Percentiles rank a stretch among this genome's conserved stretches.
These are phyloP conservation scores for Eclectus roratus DNA, from an alignment of 2,113 vertebrate species.

Conservation along the genomic window DNA sequence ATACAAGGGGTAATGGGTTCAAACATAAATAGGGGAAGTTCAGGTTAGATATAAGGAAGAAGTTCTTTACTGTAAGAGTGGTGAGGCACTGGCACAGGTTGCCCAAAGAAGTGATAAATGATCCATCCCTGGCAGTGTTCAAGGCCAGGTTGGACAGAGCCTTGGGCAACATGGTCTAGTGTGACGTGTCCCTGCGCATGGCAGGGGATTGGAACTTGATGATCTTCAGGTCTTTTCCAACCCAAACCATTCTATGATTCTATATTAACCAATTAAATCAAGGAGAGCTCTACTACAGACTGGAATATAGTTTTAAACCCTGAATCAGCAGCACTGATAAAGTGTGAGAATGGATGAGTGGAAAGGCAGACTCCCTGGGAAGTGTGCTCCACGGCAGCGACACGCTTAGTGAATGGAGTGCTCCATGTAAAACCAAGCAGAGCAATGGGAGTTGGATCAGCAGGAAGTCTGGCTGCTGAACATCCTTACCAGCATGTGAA, in stretches of 20 bases:
- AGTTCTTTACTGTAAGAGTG: not conserved
- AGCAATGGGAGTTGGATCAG: not conserved
- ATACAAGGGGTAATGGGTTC: not conserved
- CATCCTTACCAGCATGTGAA: not conserved
- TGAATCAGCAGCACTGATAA: not conserved
- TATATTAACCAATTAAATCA: not conserved
- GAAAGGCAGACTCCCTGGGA: not conserved
- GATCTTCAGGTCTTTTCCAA: not conserved
- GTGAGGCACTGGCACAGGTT: not conserved
- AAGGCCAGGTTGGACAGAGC: not conserved
- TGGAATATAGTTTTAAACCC: not conserved
- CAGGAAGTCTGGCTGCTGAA: not conserved
- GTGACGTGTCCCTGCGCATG: not conserved
- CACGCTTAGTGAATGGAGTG: not conserved
- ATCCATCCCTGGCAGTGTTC: not conserved
- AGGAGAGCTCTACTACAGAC: not conserved
- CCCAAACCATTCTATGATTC: not conserved
- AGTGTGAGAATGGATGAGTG: not conserved
- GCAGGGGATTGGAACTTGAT: not conserved
- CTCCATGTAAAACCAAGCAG: not conserved
- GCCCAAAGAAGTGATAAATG: not conserved
- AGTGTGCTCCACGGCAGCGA: not conserved
- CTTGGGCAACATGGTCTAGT: not conserved
- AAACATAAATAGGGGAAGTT: not conserved
- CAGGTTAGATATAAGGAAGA: not conserved